Evolutionary conservation across 2,888 invertebrate genomes (phyloP).

Genomic region (Chloroclystis v-ata): DNA sequence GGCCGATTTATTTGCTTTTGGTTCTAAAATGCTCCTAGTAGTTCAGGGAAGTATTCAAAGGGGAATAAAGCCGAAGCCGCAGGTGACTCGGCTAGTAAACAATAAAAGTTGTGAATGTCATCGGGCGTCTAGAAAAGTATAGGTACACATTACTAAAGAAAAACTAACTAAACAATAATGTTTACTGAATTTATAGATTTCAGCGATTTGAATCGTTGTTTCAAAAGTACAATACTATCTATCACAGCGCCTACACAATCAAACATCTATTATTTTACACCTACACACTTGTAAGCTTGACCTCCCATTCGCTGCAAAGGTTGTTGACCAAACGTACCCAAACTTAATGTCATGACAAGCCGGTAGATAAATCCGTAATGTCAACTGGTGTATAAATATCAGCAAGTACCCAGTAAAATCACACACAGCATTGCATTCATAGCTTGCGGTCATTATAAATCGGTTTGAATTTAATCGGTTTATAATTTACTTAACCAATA

Average conservation of each 20-base stretch:
- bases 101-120: no score
- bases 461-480: not conserved
- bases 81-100: no score
- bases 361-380: conserved; percentile 12
- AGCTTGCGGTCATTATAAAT: not conserved
- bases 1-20: no score
- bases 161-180: no score
- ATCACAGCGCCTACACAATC: not conserved
- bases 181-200: no score
- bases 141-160: no score
- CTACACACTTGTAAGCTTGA: not conserved
- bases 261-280: not conserved
- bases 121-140: no score
- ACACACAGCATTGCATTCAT: conserved; percentile 1
- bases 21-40: no score
- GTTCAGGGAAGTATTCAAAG: no score
- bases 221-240: no score
- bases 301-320: conserved; percentile 21
- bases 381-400: conserved; percentile 21
- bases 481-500: not conserved
- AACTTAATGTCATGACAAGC: conserved; percentile 24
- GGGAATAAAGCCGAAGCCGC: no score
- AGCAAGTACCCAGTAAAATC: conserved; percentile 2
- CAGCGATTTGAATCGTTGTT: no score
- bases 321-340: conserved; percentile 19